phyloP scores from a whole-genome alignment of 2,113 vertebrate species.

The Solenodon paradoxus region DNA sequence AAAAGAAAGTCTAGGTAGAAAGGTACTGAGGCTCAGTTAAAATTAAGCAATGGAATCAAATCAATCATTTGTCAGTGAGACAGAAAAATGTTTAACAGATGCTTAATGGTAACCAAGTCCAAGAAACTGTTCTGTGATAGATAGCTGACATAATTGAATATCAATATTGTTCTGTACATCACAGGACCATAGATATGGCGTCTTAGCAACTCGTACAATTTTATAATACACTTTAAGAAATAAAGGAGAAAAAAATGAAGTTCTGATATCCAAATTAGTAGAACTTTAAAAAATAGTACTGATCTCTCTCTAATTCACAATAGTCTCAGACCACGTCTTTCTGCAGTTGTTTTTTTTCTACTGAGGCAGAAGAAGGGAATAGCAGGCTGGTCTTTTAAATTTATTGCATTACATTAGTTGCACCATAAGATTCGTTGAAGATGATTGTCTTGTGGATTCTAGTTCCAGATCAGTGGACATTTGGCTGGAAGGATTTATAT shows the following conservation, averaged over 20 bases:
- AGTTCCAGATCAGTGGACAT: slow-evolving; percentile 70
- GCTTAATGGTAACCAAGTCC: slow-evolving; percentile 60
- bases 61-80: slow-evolving; percentile 70
- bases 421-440: slow-evolving; percentile 64
- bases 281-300: neutral
- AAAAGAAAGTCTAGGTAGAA: neutral
- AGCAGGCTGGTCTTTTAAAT: slow-evolving; percentile 66
- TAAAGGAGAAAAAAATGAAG: neutral
- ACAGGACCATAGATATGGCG: neutral
- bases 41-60: slow-evolving; percentile 78
- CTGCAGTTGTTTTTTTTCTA: neutral
- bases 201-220: neutral
- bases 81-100: slow-evolving; percentile 61
- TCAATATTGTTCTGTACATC: neutral
- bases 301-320: neutral
- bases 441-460: slow-evolving; percentile 68
- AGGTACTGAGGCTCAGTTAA: slow-evolving; percentile 56
- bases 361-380: slow-evolving; percentile 11
- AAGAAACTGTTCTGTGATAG: slow-evolving; percentile 19
- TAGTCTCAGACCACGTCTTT: neutral
- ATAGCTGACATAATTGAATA: slow-evolving; percentile 22
- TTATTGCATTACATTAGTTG: slow-evolving; percentile 74
- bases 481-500: slow-evolving; percentile 76
- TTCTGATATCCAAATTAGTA: slow-evolving; percentile 20
- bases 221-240: neutral